Base-by-base conservation (phyloP, 2,113 vertebrate species). In the Tychaedon coryphoeus region DNA sequence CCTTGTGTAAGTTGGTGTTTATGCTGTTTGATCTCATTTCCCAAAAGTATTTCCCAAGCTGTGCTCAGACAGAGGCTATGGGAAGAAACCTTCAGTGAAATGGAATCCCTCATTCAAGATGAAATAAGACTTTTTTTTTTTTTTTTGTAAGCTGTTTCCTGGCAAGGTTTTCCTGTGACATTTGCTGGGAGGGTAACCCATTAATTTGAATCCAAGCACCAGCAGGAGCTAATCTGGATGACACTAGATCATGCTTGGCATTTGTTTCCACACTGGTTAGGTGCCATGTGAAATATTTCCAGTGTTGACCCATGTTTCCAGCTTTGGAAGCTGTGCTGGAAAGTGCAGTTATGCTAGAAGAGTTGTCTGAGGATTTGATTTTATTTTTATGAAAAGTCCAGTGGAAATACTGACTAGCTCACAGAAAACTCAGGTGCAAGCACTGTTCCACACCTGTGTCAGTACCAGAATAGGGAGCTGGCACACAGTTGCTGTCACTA, bases 221-320 rank as follows among this genome's bases (percentile, higher is more conserved):
- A 95, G 90, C 47, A 11, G 94, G 94, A 94, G 92, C 87, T 95
- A 86, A 92, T 94, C 94, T 96, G 90, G 90, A 96, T 95, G 95
- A 95, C 89, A 94, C 77, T 66, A 88, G 93, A 94, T 96, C 94
- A 93, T 76, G 93, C 71, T 93, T 95, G 92, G 93, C 92, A 76
- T 93, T 95, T 92, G 78, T 95, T 96, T 88, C 74, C 71, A 73
- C 62, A 19, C 77, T 95, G 93, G 94, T 93, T 40, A 91, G 65
- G 72, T 95, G 95, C 95, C 96, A 96, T 69, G 83, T 91, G 96
- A 96, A 97, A 92, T 84, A 84, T 91, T 95, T 96, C 89, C 94
- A 91, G 72, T 48, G 76, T 77, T 96, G 95, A 95, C 86, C 96
- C 83, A 72, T 28, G 92, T 89, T 94, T 93, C 76, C 95, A 95